Evolutionary conservation across 2,888 invertebrate genomes (phyloP).

Genomic region (Pomacea canaliculata): DNA sequence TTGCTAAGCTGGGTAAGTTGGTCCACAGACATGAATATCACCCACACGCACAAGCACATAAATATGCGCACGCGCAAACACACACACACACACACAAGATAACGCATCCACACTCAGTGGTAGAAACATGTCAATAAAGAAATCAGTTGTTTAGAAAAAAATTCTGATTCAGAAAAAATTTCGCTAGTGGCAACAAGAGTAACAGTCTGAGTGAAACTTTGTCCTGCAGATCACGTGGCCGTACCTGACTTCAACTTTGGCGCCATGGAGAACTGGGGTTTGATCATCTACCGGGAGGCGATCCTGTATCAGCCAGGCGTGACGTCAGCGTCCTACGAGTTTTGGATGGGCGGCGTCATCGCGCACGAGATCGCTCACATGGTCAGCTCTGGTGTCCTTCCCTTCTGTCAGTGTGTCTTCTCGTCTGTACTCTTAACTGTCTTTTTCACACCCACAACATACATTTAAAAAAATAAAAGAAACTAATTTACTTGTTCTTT

Average conservation of each 20-base stretch:
- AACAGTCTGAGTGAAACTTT: too few species aligned
- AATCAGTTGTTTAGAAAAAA: too few species aligned
- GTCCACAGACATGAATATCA: neutral
- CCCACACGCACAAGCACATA: too few species aligned
- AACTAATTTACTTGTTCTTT: too few species aligned
- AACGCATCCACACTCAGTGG: too few species aligned
- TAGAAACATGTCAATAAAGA: too few species aligned
- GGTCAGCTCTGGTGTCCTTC: slow-evolving; percentile 42
- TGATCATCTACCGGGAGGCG: slow-evolving; percentile 72
- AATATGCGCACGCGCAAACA: too few species aligned
- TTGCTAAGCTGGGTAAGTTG: slow-evolving; percentile 12
- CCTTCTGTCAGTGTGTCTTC: neutral
- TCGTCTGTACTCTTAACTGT: neutral
- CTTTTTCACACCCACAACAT: too few species aligned
- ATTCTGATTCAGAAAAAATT: too few species aligned
- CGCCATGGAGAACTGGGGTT: slow-evolving; percentile 70
- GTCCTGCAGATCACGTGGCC: slow-evolving; percentile 65
- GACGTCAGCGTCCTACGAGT: slow-evolving; percentile 54
- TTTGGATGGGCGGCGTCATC: slow-evolving; percentile 63
- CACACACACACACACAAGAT: too few species aligned
- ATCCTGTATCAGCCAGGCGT: slow-evolving; percentile 59
- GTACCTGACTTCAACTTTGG: slow-evolving; percentile 68
- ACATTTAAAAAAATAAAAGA: too few species aligned
- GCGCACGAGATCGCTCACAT: slow-evolving; percentile 69
- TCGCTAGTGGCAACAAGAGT: too few species aligned